These are phyloP conservation scores for Macrochelys suwanniensis DNA, from an alignment of 2,797 vertebrate species.

Conservation along the genomic window DNA sequence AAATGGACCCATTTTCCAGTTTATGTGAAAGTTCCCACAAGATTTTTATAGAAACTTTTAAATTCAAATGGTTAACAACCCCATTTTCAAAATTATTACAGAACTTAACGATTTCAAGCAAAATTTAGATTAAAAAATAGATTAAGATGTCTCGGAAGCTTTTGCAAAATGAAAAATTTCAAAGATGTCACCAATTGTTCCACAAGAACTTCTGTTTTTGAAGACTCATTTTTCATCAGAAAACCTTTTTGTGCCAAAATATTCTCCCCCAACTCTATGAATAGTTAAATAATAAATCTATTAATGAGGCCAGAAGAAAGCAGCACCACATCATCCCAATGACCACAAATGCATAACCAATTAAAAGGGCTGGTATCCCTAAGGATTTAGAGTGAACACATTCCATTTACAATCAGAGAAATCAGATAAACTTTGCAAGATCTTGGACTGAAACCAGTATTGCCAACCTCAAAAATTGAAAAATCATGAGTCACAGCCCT, in stretches of 20 bases:
- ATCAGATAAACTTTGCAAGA: neutral
- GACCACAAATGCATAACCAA: neutral
- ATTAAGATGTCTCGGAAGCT: conserved; percentile 22
- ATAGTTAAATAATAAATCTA: neutral
- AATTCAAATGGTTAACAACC: neutral
- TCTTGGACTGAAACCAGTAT: neutral
- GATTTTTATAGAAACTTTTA: neutral
- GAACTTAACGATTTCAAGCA: conserved; percentile 25
- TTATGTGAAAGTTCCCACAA: neutral
- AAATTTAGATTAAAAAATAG: conserved; percentile 17
- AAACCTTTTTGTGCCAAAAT: neutral
- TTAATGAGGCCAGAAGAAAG: neutral
- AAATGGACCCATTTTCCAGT: conserved; percentile 26
- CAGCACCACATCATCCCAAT: neutral
- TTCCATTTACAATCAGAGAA: neutral
- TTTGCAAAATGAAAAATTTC: neutral
- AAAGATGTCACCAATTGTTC: conserved; percentile 39
- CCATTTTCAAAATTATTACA: neutral
- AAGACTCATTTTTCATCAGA: conserved; percentile 35
- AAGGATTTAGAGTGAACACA: neutral
- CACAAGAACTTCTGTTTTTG: conserved; percentile 7
- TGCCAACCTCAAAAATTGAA: neutral
- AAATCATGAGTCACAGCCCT: neutral
- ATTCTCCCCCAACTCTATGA: neutral
- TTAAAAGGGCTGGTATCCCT: neutral